Base-by-base conservation (phyloP, 2,113 vertebrate genomes). In the Varanus komodoensis region DNA sequence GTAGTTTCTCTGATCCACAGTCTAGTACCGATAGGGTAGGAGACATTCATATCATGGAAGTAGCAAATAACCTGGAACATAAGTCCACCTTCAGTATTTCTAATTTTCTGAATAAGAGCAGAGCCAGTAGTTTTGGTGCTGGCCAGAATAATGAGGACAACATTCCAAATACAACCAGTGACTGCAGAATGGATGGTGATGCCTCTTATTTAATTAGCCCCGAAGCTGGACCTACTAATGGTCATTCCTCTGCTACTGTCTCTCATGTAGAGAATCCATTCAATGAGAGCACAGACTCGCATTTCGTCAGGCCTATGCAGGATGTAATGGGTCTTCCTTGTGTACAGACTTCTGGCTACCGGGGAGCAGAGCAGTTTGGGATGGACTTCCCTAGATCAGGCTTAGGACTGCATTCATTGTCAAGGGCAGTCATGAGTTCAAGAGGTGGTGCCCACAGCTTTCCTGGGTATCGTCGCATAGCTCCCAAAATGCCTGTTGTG, bases 141-240 rank as follows among this genome's bases (percentile, higher is more conserved):
- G 90, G 95, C 92, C 98, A 98, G 11, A 95, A 94, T 54, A 95
- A 93, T 5, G 98, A 98, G 0, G 98, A 98, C 71, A 98, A 98
- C 91, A 97, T 99, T 94, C 98, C 98, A 21, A 99, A 99, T 93
- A 99, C 99, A 12, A 99, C 98, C 1, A 99, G 98, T 2, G 98
- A 98, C 68, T 98, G 98, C 94, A 94, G 97, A 44, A 97, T 98
- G 87, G 98, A 99, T 74, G 92, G 97, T 0, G 98, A 98, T 5
- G 93, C 97, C 4, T 96, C 98, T 17, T 99, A 98, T 73, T 94
- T 99, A 94, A 94, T 99, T 90, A 97, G 98, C 81, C 97, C 98
- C 0, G 98, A 98, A 87, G 95, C 97, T 0, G 97, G 97, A 15
- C 95, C 97, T 32, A 88, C 97, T 0, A 68, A 95, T 0, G 82